These are phyloP conservation scores for Xiphophorus maculatus DNA, from an alignment of 2,113 vertebrate species.

Conservation along the genomic window DNA sequence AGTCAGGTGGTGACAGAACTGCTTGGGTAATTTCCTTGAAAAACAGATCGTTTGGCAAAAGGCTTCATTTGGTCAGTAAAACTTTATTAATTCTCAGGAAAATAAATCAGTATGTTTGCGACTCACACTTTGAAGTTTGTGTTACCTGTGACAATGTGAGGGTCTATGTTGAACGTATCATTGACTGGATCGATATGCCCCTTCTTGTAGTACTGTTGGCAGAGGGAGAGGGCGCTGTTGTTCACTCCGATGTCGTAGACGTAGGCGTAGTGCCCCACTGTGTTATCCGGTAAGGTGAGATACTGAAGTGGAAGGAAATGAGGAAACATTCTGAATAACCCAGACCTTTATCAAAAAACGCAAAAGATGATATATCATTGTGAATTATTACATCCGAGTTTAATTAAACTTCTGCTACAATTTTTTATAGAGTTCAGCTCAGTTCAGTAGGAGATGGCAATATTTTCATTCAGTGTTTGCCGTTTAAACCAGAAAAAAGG, in stretches of 20 bases:
- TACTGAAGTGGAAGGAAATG: slow-evolving; percentile 76
- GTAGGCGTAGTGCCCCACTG: slow-evolving; percentile 91
- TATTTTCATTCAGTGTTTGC: too few relatives aligned
- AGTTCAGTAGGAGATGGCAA: too few relatives aligned
- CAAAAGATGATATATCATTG: neutral
- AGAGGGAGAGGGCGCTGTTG: slow-evolving; percentile 85
- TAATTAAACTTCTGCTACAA: too few relatives aligned
- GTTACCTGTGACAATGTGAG: slow-evolving; percentile 83
- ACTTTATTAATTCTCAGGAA: neutral
- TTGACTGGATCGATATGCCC: slow-evolving; percentile 92
- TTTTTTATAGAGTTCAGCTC: too few relatives aligned
- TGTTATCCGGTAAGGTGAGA: slow-evolving; percentile 82
- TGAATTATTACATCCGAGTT: neutral
- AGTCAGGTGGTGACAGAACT: too few relatives aligned
- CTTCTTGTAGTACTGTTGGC: slow-evolving; percentile 89
- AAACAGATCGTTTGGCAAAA: too few relatives aligned
- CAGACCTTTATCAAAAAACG: neutral
- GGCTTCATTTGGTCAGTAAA: too few relatives aligned
- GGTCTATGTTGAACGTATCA: slow-evolving; percentile 93
- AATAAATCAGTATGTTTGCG: neutral
- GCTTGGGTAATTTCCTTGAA: too few relatives aligned
- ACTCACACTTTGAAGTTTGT: too few relatives aligned
- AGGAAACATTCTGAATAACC: neutral
- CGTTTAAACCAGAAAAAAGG: too few relatives aligned
- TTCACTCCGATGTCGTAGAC: slow-evolving; percentile 77